These are phyloP conservation scores for Lasioglossum malachurum DNA, from an alignment of 2,888 invertebrate species.

Conservation along the genomic window DNA sequence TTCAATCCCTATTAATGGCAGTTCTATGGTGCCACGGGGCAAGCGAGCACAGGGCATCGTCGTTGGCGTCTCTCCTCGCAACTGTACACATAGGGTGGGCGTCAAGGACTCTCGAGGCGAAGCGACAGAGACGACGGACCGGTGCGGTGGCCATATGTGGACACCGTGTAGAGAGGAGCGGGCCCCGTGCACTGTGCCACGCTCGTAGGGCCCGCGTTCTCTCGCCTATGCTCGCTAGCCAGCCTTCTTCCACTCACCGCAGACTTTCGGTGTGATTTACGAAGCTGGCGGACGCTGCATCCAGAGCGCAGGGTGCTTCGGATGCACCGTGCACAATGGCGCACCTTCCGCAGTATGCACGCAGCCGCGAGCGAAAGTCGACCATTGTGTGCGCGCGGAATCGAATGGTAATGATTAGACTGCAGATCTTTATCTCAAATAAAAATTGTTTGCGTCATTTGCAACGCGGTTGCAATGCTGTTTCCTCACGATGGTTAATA, in stretches of 20 bases:
- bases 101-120: slow-evolving; percentile 79
- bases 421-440: neutral
- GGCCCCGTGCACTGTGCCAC: slow-evolving; percentile 7
- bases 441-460: no score
- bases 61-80: slow-evolving; percentile 29
- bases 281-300: neutral
- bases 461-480: no score
- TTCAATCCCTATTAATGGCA: neutral
- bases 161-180: slow-evolving; percentile 69
- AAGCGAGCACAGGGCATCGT: slow-evolving; percentile 20
- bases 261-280: slow-evolving; percentile 27
- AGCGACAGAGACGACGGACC: slow-evolving; percentile 72
- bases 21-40: neutral
- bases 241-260: neutral
- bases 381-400: neutral
- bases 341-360: neutral
- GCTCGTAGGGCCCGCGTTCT: slow-evolving; percentile 10
- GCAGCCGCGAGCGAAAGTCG: neutral
- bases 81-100: slow-evolving; percentile 77
- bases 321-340: slow-evolving; percentile 5
- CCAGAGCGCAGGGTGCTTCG: neutral
- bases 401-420: neutral
- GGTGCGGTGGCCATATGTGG: slow-evolving; percentile 80
- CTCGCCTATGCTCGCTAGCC: slow-evolving; percentile 26
- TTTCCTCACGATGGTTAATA: no score